These are phyloP conservation scores for Lochmaea capreae DNA, from an alignment of 2,888 invertebrate species.

Conservation along the genomic window DNA sequence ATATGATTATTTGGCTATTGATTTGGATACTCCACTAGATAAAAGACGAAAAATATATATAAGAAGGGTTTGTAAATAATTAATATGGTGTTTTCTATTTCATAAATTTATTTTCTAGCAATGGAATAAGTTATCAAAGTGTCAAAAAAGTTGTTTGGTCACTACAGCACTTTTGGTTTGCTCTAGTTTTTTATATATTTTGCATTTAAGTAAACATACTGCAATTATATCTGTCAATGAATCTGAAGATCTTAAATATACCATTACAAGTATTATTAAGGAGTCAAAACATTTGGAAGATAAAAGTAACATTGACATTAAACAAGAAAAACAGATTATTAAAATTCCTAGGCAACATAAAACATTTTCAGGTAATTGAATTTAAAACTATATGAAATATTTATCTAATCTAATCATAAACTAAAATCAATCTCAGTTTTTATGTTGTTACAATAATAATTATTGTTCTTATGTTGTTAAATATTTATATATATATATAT, in stretches of 20 bases:
- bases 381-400: conserved; percentile 44
- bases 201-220: conserved; percentile 66
- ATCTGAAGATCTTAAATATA: conserved; percentile 32
- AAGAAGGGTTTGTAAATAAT: conserved; percentile 50
- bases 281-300: conserved; percentile 50
- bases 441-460: too few relatives aligned
- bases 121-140: conserved; percentile 88
- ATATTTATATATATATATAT: too few relatives aligned
- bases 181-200: conserved; percentile 72
- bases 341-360: conserved; percentile 62
- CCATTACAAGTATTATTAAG: conserved; percentile 50
- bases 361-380: conserved; percentile 65
- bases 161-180: conserved; percentile 71
- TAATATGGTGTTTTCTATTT: not conserved
- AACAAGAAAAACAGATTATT: conserved; percentile 2
- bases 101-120: conserved; percentile 69
- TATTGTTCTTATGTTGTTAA: too few relatives aligned
- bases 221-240: conserved; percentile 50
- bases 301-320: conserved; percentile 38
- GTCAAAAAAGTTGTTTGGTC: conserved; percentile 83
- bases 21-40: conserved; percentile 45
- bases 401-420: too few relatives aligned
- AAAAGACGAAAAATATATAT: conserved; percentile 51
- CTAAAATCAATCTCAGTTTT: too few relatives aligned
- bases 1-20: conserved; percentile 53